Conservation (phyloP, 2,888 invertebrate genomes). For the Hirtodrosophila cameraria region DNA sequence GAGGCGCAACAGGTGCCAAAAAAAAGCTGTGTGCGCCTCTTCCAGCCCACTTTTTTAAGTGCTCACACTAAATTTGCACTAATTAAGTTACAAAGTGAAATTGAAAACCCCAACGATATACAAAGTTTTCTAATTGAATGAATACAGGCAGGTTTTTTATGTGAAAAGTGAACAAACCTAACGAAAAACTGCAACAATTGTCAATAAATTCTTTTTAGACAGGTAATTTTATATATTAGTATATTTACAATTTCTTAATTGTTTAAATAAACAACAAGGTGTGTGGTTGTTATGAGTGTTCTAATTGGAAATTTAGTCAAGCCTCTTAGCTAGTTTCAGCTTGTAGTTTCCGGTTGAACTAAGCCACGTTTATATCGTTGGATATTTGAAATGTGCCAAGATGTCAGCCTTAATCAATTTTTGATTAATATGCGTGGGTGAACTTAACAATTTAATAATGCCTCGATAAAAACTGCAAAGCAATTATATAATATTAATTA, state of each 20-base stretch:
- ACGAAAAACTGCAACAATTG: no score
- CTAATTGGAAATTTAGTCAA: slow-evolving; percentile 27
- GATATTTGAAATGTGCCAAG: not conserved
- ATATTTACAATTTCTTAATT: not conserved
- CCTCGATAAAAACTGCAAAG: no score
- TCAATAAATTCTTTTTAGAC: not conserved
- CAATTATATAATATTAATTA: no score
- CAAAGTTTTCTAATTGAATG: not conserved
- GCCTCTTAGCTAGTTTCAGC: not conserved
- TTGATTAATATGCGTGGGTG: no score
- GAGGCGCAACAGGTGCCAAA: slow-evolving; percentile 56
- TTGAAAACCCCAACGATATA: slow-evolving; percentile 14
- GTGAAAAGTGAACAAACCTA: no score
- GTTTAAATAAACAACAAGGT: not conserved
- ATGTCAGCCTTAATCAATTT: not conserved
- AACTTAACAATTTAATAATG: no score
- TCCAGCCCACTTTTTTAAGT: not conserved
- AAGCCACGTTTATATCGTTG: not conserved
- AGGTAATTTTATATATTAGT: slow-evolving; percentile 17
- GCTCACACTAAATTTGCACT: slow-evolving; percentile 14
- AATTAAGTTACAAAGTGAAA: slow-evolving; percentile 44
- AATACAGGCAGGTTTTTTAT: no score
- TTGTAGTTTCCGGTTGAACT: not conserved
- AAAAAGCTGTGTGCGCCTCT: slow-evolving; percentile 3
- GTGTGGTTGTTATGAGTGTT: slow-evolving; percentile 19